phyloP scores from a whole-genome alignment of 2,797 vertebrate genomes.

The Eutrigla gurnardus region DNA sequence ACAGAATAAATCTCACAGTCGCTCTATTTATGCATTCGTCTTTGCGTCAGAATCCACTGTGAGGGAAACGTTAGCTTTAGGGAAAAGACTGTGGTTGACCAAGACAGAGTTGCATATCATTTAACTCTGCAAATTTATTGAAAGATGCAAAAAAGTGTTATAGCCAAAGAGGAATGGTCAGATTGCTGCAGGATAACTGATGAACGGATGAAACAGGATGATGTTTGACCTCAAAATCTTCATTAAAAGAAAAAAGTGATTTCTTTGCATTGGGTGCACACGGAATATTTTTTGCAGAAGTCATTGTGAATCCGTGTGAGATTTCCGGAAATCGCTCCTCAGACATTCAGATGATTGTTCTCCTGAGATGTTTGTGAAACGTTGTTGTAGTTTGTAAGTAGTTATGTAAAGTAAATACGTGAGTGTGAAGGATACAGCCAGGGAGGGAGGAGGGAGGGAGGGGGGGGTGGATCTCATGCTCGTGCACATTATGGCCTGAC shows the following conservation, averaged over 20 bases:
- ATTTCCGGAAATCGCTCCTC: neutral
- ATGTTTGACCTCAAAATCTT: constrained; percentile 52
- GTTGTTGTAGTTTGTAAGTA: constrained; percentile 13
- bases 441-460: constrained; percentile 18
- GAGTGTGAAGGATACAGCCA: constrained; percentile 28
- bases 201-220: constrained; percentile 49
- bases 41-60: neutral
- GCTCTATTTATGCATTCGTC: constrained; percentile 9
- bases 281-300: neutral
- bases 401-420: constrained; percentile 41
- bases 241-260: constrained; percentile 31
- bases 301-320: neutral
- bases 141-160: neutral
- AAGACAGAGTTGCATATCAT: neutral
- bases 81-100: neutral
- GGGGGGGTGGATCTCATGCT: constrained; percentile 56
- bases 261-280: neutral
- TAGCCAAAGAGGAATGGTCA: neutral
- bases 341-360: neutral
- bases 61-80: neutral
- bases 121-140: neutral
- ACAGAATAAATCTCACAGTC: neutral
- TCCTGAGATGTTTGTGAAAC: constrained; percentile 1
- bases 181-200: constrained; percentile 4
- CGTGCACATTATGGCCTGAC: constrained; percentile 69